Base-by-base conservation (phyloP, 1,140 invertebrate genomes). In the Drosophila littoralis region DNA sequence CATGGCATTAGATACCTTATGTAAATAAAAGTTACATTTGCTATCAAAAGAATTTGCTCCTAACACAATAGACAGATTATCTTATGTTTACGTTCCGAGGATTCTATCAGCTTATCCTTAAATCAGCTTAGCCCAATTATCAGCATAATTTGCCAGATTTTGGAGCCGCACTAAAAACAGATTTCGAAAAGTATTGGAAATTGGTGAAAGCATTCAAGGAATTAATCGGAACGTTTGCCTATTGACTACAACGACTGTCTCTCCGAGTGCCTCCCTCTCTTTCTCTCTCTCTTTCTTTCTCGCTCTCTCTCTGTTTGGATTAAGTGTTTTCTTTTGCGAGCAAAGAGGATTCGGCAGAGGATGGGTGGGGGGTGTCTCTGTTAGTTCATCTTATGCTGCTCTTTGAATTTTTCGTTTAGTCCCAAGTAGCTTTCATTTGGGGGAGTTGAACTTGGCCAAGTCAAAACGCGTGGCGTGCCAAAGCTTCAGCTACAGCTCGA, bases 181-280 rank as follows among this genome's bases (percentile, higher is more conserved):
- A 72, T 72, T 72, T 51, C 6, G 6, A 50, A 66, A 72, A 72
- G 69, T 72, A 63, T 66, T 72, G 54, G 58, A 54, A 72, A 66
- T 57, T 51, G 57, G 68, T 28, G 10, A 54, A 67, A 46, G 63
- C 54, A 67, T 73, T 59, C 55, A n/a, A 54, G 38, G 38, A 9
- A 40, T 40, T 40, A 12, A 40, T 10, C 38, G 38, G 10, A 40
- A 40, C 12, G 38, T 9, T 40, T 40, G 22, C 38, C 2, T 4
- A 50, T 35, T 38, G n/a, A 1, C n/a, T 22, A 22, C 22, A 22
- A 22, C 22, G 22, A 22, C 22, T 22, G 22, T 22, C 22, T 22
- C 22, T 22, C 22, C 3, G 2, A 22, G 22, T 22, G 22, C 3
- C 22, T 22, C 22, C 22, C 22, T 38, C 5, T 7, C 0, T 32